Evolutionary conservation across 2,888 invertebrate genomes (phyloP), one percentile per base, ranked within the genome.

Genomic region (Eristalinus aeneus): DNA sequence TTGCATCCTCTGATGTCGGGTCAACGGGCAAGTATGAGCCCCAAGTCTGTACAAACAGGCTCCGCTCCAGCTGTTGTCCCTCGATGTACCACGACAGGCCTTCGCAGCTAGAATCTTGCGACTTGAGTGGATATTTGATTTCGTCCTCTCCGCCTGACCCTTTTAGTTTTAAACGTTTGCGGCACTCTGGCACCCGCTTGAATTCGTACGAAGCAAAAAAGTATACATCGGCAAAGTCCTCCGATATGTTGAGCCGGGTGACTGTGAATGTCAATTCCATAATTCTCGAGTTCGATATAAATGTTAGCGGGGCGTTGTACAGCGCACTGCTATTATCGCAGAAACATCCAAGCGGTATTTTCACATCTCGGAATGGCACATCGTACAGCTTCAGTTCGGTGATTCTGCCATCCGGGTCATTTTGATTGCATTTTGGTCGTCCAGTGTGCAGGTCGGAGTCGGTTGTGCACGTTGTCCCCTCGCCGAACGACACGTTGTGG

Each of bases 1-100:
- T 94, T 2, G 94, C 93, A 88, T 95, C 95, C 80, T 94, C 94
- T 0, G 93, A 92, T 6, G 94, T 92, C 1, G 95, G 94, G 89
- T 95, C 94, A 20, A 94, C 92, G 0, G 95, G 94, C 88, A 97
- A 91, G 90, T 96, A 95, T 88, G 95, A 95, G 61, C 97, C 97
- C 97, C 97, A 97, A 58, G 97, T 96, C 88, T 97, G 94, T 78
- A 97, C 93, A 91, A 96, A 97, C 76, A 97, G 94, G 54, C 97
- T 97, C 67, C 96, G 95, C 90, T 97, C 97, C 86, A 96, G 95
- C 84, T 96, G 95, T 88, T 96, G 94, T 1, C 97, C 96, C 90
- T 96, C 96, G 74, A 97, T 94, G 87, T 97, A 93, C 96, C 97
- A 97, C 3, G 97, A 96, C 77, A 91, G 85, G 0, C 93, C 93